Evolutionary conservation across 2,797 vertebrate genomes (phyloP).

Genomic region (Todus mexicanus): DNA sequence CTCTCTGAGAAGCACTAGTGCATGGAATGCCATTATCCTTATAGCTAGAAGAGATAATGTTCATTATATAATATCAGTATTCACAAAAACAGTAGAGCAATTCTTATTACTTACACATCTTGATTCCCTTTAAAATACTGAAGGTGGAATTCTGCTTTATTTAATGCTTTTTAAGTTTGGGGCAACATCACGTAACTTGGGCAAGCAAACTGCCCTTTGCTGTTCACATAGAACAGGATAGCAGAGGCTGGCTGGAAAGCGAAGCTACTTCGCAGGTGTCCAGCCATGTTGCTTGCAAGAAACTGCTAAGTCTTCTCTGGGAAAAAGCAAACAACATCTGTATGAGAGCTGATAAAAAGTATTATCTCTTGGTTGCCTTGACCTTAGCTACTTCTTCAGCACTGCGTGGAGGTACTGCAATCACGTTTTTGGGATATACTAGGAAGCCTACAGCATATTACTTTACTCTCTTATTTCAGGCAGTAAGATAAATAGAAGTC

Average conservation of each 20-base stretch:
- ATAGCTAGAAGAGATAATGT: not conserved
- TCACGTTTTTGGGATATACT: not conserved
- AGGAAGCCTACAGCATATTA: not conserved
- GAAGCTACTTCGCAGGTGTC: not conserved
- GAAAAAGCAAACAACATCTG: not conserved
- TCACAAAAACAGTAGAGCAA: not conserved
- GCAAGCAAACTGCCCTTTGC: not conserved
- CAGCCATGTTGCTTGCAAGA: not conserved
- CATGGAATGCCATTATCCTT: not conserved
- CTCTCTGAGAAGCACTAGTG: constrained; percentile 13
- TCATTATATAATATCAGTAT: not conserved
- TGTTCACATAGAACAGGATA: not conserved
- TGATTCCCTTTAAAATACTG: not conserved
- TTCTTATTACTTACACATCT: not conserved
- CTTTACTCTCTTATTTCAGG: not conserved
- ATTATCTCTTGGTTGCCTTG: not conserved
- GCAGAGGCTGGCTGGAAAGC: not conserved
- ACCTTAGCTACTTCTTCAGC: not conserved
- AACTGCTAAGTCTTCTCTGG: not conserved
- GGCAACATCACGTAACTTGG: not conserved
- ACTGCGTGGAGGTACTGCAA: not conserved
- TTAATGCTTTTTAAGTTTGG: not conserved
- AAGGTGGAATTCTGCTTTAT: not conserved
- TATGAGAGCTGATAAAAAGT: not conserved
- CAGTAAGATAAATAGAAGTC: not conserved